Evolutionary conservation across 2,113 vertebrate species (phyloP).

Genomic region (Mesocricetus auratus): DNA sequence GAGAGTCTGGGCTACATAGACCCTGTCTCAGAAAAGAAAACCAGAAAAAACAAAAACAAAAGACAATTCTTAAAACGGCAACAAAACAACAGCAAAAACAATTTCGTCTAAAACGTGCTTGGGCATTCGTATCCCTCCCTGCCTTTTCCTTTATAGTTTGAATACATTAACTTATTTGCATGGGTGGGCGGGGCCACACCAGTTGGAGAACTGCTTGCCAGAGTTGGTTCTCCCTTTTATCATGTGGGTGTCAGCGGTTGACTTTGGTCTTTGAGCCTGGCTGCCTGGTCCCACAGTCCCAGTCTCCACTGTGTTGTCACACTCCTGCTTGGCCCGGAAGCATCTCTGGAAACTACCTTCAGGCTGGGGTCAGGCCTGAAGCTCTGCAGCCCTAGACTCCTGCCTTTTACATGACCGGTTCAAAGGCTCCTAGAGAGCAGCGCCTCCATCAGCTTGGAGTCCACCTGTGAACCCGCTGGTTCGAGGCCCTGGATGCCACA

Average conservation of each 20-base stretch:
- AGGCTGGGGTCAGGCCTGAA: no score
- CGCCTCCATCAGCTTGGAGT: not conserved
- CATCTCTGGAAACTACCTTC: not conserved
- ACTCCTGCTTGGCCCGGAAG: not conserved
- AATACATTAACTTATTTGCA: not conserved
- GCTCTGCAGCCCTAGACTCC: no score
- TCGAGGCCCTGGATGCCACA: not conserved
- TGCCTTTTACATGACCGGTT: not conserved
- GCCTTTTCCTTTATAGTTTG: not conserved
- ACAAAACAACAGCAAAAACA: not conserved
- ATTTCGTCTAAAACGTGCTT: not conserved
- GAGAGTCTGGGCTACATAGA: not conserved
- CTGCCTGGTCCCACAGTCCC: not conserved
- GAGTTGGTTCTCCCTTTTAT: not conserved
- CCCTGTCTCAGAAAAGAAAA: not conserved
- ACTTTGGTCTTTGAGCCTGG: not conserved
- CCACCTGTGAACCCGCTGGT: not conserved
- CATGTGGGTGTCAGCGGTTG: not conserved
- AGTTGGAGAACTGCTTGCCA: not conserved
- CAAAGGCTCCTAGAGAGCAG: not conserved
- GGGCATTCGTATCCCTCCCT: not conserved
- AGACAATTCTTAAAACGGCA: not conserved
- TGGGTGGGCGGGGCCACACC: not conserved
- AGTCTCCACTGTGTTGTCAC: not conserved
- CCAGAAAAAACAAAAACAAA: not conserved